These are phyloP conservation scores for Smittia aterrima DNA, from an alignment of 2,888 invertebrate genomes.

Conservation along the genomic window DNA sequence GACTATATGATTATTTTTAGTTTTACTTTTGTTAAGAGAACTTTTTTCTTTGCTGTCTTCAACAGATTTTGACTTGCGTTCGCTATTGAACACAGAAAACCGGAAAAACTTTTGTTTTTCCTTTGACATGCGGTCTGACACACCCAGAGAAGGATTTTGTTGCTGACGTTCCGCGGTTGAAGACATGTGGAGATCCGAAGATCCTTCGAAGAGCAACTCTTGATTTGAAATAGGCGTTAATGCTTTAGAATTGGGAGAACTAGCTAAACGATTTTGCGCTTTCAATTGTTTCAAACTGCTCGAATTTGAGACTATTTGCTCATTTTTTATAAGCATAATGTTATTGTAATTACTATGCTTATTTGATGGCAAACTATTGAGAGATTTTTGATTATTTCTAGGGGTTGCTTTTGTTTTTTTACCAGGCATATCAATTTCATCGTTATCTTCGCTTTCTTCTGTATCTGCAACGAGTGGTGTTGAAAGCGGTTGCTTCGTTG, in stretches of 20 bases:
- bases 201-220: neutral
- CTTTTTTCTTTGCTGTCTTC: neutral
- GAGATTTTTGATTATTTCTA: slow-evolving; percentile 26
- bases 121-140: slow-evolving; percentile 75
- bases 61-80: slow-evolving; percentile 43
- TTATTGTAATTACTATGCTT: slow-evolving; percentile 14
- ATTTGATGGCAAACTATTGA: slow-evolving; percentile 16
- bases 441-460: slow-evolving; percentile 44
- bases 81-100: slow-evolving; percentile 74
- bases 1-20: slow-evolving; percentile 13
- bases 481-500: neutral
- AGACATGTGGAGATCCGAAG: neutral
- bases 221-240: neutral
- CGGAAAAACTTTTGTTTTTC: slow-evolving; percentile 86
- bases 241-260: slow-evolving; percentile 15
- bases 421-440: slow-evolving; percentile 18
- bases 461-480: slow-evolving; percentile 43
- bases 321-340: slow-evolving; percentile 29
- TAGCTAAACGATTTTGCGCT: neutral
- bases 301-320: slow-evolving; percentile 35
- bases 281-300: slow-evolving; percentile 25
- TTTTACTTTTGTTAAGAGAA: slow-evolving; percentile 14
- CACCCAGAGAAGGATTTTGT: slow-evolving; percentile 47
- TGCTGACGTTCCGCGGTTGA: slow-evolving; percentile 18
- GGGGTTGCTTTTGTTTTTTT: slow-evolving; percentile 23